These are phyloP conservation scores for Muscina levida DNA, from an alignment of 2,888 invertebrate genomes.

Conservation along the genomic window DNA sequence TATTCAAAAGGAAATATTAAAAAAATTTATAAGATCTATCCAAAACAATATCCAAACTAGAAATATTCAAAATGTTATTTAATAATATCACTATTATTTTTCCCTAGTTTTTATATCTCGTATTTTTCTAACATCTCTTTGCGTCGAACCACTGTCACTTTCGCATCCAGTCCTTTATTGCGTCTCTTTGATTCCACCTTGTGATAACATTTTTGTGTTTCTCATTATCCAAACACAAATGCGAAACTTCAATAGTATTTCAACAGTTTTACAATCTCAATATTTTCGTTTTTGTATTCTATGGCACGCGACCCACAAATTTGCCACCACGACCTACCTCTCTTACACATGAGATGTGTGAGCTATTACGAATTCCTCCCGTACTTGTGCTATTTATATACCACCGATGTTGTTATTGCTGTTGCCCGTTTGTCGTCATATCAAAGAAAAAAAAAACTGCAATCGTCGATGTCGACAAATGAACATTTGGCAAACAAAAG, in stretches of 20 bases:
- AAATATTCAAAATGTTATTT: no score
- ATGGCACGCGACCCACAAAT: conserved; percentile 58
- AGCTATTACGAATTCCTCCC: neutral
- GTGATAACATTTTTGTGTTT: conserved; percentile 13
- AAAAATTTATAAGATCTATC: no score
- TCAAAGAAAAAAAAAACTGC: conserved; percentile 51
- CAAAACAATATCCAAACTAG: no score
- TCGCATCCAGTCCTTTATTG: neutral
- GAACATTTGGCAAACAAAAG: conserved; percentile 58
- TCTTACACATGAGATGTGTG: conserved; percentile 39
- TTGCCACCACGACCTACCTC: conserved; percentile 63
- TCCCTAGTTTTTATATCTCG: no score
- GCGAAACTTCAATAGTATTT: conserved; percentile 31
- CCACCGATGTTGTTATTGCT: conserved; percentile 12
- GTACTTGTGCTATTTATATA: neutral
- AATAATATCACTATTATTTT: no score
- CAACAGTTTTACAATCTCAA: conserved; percentile 26
- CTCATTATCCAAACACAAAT: neutral
- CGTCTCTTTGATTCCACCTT: conserved; percentile 20
- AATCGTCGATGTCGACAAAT: conserved; percentile 61
- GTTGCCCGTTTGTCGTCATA: conserved; percentile 42
- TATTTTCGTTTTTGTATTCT: conserved; percentile 37
- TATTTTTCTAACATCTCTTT: no score
- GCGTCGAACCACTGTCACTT: neutral
- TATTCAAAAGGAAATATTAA: no score